phyloP scores from a whole-genome alignment of 2,888 invertebrate species.

The Heteromurus nitidus region DNA sequence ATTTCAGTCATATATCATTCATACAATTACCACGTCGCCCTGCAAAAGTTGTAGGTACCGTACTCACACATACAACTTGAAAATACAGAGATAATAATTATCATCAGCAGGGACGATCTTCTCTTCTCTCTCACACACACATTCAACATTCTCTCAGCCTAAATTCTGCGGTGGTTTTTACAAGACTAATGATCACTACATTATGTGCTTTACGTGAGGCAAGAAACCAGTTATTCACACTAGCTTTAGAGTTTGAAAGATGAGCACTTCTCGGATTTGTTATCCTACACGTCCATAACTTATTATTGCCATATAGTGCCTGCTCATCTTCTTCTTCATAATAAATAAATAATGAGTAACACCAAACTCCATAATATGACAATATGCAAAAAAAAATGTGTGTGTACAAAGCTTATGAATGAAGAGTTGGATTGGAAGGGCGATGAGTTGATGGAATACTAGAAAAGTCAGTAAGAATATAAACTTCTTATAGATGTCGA shows the following conservation, averaged over 20 bases:
- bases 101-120: neutral
- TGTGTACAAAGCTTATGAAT: neutral
- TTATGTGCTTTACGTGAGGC: neutral
- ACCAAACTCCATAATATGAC: neutral
- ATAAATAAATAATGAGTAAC: no score
- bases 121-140: no score
- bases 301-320: no score
- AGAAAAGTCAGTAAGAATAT: no score
- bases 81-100: neutral
- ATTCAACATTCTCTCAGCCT: neutral
- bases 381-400: neutral
- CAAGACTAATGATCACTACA: neutral
- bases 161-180: neutral
- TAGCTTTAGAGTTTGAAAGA: slow-evolving; percentile 14
- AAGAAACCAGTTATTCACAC: slow-evolving; percentile 20
- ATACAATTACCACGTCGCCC: neutral
- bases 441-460: no score
- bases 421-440: no score
- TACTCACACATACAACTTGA: neutral
- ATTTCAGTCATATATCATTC: slow-evolving; percentile 36
- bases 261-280: neutral
- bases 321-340: no score
- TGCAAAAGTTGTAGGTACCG: neutral
- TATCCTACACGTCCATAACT: neutral
- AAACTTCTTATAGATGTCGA: no score